Evolutionary conservation across 1,140 invertebrate genomes (phyloP).

Genomic region (Cepaea nemoralis): DNA sequence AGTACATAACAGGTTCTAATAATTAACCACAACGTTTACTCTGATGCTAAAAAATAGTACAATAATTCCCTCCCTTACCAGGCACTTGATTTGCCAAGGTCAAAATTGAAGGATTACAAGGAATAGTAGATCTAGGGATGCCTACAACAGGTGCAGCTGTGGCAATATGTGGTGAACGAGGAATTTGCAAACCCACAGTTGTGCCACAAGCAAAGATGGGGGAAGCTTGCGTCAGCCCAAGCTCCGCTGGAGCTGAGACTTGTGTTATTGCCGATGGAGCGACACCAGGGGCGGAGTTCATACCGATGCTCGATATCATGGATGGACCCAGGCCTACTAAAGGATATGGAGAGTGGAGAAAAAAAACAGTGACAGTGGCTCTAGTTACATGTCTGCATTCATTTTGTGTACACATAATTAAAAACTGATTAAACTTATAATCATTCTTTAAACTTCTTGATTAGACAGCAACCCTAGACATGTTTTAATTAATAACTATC

Average conservation of each 20-base stretch:
- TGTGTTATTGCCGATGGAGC: constrained; percentile 6
- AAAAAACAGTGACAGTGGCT: constrained; percentile 21
- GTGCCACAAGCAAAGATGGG: constrained; percentile 29
- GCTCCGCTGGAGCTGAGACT: constrained; percentile 1
- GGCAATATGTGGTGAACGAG: constrained; percentile 10
- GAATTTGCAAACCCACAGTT: constrained; percentile 12
- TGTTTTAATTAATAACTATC: too few species aligned
- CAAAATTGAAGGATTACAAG: constrained; percentile 28
- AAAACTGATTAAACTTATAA: too few species aligned
- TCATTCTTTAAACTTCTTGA: too few species aligned
- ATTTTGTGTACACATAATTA: background rate
- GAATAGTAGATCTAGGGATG: background rate
- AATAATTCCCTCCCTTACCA: constrained; percentile 35
- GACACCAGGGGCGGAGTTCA: background rate
- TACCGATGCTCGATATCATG: constrained; percentile 22
- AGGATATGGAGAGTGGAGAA: background rate
- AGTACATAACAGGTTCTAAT: constrained; percentile 14
- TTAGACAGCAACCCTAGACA: too few species aligned
- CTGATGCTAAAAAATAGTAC: constrained; percentile 3
- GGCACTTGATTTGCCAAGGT: constrained; percentile 23
- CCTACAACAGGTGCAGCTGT: constrained; percentile 12
- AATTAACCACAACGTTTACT: background rate
- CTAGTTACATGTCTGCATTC: background rate
- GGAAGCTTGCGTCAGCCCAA: constrained; percentile 3
- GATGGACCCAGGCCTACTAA: constrained; percentile 18